These are phyloP conservation scores for Hemichromis elongatus DNA, from an alignment of 2,113 vertebrate genomes.

Conservation along the genomic window DNA sequence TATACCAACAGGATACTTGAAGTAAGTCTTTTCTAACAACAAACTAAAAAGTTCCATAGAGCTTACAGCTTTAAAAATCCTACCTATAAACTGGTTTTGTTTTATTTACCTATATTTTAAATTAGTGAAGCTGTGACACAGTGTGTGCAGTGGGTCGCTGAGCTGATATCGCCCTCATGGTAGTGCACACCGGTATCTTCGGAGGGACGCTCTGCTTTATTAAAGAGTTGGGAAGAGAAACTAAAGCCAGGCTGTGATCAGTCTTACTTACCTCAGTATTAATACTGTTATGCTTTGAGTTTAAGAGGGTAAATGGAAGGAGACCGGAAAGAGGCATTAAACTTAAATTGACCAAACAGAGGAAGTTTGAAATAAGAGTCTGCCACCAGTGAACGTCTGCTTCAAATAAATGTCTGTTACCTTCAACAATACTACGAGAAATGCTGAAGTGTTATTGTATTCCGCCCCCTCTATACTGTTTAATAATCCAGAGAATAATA, in stretches of 20 bases:
- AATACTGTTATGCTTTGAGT: background rate
- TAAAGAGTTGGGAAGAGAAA: background rate
- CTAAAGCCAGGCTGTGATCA: background rate
- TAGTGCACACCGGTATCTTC: background rate
- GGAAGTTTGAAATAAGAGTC: background rate
- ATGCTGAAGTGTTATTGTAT: background rate
- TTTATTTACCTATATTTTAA: background rate
- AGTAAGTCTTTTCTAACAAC: background rate
- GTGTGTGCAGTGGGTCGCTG: background rate
- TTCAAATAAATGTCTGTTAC: background rate
- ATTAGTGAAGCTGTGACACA: rapidly evolving
- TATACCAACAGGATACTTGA: background rate
- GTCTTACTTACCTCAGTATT: background rate
- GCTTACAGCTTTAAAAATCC: rapidly evolving
- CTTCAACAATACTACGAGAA: background rate
- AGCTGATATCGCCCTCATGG: rapidly evolving
- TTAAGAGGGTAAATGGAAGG: background rate
- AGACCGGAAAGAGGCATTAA: rapidly evolving
- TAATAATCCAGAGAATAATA: background rate
- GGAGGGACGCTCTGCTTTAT: background rate
- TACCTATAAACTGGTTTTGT: rapidly evolving
- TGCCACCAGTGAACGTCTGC: background rate
- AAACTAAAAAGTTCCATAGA: background rate
- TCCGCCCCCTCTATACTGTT: background rate
- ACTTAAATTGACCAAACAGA: background rate